Conservation (phyloP, 2,888 invertebrate species). For the Stratiomys singularior region DNA sequence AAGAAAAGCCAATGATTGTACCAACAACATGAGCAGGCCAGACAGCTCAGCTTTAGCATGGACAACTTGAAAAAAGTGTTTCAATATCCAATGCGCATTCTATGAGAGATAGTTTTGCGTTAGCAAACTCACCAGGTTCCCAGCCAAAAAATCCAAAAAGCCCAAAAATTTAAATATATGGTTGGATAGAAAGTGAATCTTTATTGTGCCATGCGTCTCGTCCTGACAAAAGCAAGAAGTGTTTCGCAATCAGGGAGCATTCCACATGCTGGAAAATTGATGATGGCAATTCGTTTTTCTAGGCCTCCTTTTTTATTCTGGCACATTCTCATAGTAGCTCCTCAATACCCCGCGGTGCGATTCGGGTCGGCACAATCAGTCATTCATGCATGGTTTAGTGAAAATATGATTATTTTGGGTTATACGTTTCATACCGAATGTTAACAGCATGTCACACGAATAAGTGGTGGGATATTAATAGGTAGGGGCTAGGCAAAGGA, state of each 20-base stretch:
- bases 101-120: not conserved
- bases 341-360: no score
- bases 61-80: not conserved
- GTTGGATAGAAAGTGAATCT: no score
- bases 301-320: not conserved
- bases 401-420: slow-evolving; percentile 37
- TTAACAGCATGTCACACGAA: not conserved
- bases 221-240: not conserved
- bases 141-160: not conserved
- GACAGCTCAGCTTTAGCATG: not conserved
- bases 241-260: not conserved
- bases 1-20: not conserved
- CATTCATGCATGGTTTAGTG: slow-evolving; percentile 19
- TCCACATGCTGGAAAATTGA: slow-evolving; percentile 12
- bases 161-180: no score
- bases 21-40: not conserved
- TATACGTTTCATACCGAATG: not conserved
- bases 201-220: no score
- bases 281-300: slow-evolving; percentile 22
- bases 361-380: not conserved
- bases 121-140: not conserved
- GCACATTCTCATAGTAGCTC: not conserved
- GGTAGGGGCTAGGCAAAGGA: not conserved
- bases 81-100: not conserved
- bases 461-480: not conserved